Evolutionary conservation across 2,113 vertebrate species (phyloP), one percentile per base, ranked within the genome.

Genomic region (Sisor rabdophorus): DNA sequence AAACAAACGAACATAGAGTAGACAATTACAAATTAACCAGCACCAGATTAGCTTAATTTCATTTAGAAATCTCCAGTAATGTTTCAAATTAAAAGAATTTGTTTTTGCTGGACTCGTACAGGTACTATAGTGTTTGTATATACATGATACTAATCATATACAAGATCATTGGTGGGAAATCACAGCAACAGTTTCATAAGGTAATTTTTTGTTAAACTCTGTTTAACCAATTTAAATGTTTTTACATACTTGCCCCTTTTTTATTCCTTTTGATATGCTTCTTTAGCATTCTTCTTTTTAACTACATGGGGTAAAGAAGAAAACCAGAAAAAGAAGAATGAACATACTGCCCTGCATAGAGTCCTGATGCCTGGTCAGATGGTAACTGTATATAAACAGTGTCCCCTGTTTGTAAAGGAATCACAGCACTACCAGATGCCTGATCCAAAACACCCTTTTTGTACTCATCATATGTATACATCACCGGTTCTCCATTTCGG

Each of bases 391-490:
- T 84, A 47, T 97, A 93, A 77, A 98, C 96, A 26, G 91, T 91
- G 89, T 99, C 96, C 75, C 96, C 95, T 0, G 84, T 91, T 82
- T 90, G 90, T 69, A 99, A 89, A 1, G 91, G 94, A 65, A 99
- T 90, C 12, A 99, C 96, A 0, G 96, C 95, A 0, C 96, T 98
- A 61, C 97, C 97, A 0, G 97, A 99, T 0, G 97, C 96, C 91
- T 99, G 97, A 88, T 99, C 97, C 83, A 97, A 90, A 84, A 92
- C 95, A 75, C 96, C 96, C 84, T 98, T 99, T 84, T 94, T 97
- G 89, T 95, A 98, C 85, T 98, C 97, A 0, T 98, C 97, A 0
- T 98, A 99, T 0, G 96, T 99, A 87, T 98, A 99, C 95, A 98
- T 98, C 59, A 98, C 83, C 0, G 97, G 94, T 87, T 98, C 94